A percentile compares a stretch with the other conserved stretches of the same genome.
Evolutionary conservation across 2,797 vertebrate genomes (phyloP).

Genomic region (Enteromius anoplus): DNA sequence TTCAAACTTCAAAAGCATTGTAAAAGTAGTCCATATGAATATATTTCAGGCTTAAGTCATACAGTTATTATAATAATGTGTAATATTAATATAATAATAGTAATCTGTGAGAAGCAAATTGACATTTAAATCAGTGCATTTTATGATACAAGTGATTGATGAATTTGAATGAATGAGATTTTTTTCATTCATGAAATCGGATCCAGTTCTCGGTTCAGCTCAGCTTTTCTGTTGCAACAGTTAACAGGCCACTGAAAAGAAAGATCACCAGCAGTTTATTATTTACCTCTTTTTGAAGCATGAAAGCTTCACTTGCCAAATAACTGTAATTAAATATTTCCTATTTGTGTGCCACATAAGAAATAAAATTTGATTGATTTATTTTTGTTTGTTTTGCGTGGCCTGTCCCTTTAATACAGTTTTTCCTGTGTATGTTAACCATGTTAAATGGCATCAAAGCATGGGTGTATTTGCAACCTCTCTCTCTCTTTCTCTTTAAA

Average conservation of each 20-base stretch:
- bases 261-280: not conserved
- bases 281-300: not conserved
- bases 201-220: not conserved
- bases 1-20: not conserved
- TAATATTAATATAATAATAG: not conserved
- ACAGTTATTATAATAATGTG: not conserved
- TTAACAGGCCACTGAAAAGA: not conserved
- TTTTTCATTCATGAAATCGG: not conserved
- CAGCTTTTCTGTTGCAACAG: not conserved
- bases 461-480: not conserved
- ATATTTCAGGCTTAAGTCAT: not conserved
- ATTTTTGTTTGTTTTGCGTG: not conserved
- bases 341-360: not conserved
- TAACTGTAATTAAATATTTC: not conserved
- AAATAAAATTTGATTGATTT: not conserved
- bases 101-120: not conserved
- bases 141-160: not conserved
- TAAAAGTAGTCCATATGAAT: not conserved
- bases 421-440: conserved; percentile 25
- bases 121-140: not conserved
- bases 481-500: conserved; percentile 32
- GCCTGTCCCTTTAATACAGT: not conserved
- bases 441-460: conserved; percentile 22
- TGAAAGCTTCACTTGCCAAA: not conserved
- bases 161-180: not conserved